A percentile compares a stretch with the other conserved stretches of the same genome.
Conservation (phyloP, 2,113 vertebrate genomes). For the Xenotilapia caudafasciata region DNA sequence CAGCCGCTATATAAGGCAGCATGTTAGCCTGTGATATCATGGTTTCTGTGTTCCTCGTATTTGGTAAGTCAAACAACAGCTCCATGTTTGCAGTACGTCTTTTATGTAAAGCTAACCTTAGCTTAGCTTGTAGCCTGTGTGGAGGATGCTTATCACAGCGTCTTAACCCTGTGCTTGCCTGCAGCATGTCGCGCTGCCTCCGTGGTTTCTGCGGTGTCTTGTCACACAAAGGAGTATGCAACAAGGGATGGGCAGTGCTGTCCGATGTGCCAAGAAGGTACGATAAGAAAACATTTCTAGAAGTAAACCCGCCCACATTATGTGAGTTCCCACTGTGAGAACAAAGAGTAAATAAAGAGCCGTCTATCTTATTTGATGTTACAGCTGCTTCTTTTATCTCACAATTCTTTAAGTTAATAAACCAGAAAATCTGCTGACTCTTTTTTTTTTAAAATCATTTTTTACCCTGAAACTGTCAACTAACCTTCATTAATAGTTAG, state of each 20-base stretch:
- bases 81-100: neutral
- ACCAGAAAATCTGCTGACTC: neutral
- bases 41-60: neutral
- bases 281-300: neutral
- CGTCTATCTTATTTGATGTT: accelerated
- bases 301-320: neutral
- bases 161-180: neutral
- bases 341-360: neutral
- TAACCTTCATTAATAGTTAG: neutral
- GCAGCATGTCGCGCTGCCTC: neutral
- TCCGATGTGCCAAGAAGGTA: slow-evolving; percentile 13
- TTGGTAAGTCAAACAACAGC: neutral
- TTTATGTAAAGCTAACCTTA: neutral
- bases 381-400: neutral
- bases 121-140: neutral
- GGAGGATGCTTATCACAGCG: neutral
- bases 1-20: neutral
- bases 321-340: neutral
- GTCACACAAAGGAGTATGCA: neutral
- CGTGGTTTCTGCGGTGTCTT: neutral
- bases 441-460: accelerated
- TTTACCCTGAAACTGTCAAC: neutral
- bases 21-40: neutral
- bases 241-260: neutral
- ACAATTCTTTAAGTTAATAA: neutral